Conservation (phyloP, 2,113 vertebrate species). For the Pipra filicauda region DNA sequence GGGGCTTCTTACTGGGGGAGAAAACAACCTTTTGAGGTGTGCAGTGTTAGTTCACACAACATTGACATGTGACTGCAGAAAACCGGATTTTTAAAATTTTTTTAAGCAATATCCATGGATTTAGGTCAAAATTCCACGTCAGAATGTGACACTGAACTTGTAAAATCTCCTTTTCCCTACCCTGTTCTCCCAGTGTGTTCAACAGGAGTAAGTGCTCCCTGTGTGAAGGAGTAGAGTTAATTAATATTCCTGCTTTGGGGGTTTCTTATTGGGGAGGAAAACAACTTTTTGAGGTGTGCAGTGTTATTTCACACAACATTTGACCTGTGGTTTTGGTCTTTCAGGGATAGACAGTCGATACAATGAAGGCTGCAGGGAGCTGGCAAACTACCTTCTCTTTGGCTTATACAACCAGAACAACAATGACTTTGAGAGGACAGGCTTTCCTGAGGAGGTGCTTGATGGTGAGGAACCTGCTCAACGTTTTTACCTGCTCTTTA, state of each 20-base stretch:
- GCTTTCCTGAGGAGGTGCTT: constrained; percentile 91
- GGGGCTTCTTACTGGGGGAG: no score
- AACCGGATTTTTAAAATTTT: no score
- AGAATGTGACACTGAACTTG: neutral
- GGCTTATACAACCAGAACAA: constrained; percentile 87
- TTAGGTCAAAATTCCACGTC: no score
- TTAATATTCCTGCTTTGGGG: neutral
- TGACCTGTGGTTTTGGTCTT: constrained; percentile 4
- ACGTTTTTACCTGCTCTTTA: neutral
- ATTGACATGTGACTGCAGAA: no score
- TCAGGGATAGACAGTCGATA: constrained; percentile 96
- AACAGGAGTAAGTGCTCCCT: accelerated
- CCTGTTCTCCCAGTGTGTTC: neutral
- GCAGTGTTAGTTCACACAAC: no score
- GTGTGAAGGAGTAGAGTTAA: neutral
- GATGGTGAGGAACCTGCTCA: constrained; percentile 80
- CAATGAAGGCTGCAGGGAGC: constrained; percentile 92
- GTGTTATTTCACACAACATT: accelerated
- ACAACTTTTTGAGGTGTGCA: neutral
- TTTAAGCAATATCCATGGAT: no score
- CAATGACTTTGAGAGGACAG: constrained; percentile 80
- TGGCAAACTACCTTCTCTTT: constrained; percentile 93
- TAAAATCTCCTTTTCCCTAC: neutral
- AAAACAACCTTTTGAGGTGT: no score
- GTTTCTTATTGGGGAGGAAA: neutral